Base-by-base conservation (phyloP, 2,113 vertebrate species). In the Zosterops hypoxanthus region DNA sequence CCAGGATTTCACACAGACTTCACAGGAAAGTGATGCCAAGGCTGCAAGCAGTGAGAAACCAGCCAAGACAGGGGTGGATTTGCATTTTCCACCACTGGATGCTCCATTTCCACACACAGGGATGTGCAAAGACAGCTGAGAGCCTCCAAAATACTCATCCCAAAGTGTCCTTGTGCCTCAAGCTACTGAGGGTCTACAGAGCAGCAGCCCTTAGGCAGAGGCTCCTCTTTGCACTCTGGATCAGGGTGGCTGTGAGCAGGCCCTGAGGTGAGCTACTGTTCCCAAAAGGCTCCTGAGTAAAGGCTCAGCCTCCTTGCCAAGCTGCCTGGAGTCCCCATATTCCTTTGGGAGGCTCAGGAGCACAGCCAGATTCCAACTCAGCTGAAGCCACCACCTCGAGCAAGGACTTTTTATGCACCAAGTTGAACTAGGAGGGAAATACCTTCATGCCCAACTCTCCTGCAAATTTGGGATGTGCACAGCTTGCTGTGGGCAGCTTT, bases 31-130 rank as follows among this genome's bases (percentile, higher is more conserved):
- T 0, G 33, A 29, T 50, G 49, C 42, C 75, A 90, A 86, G 80
- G 41, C 42, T 76, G 29, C 47, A 47, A 57, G 60, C 0, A 0
- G 25, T 21, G 46, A 77, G 41, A 65, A 92, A 41, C 8, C 0
- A 0, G 24, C 39, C 61, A 85, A 66, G 33, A 14, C 7, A 20
- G 16, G 34, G 33, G 26, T 60, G 18, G 31, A 59, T 88, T 57
- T 50, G 63, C 34, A 16, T 83, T 94, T 83, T 63, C 39, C 4
- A 3, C 49, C 23, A 5, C 19, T 24, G 66, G 49, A 39, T 42
- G 29, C 41, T 44, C 56, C 12, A 19, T 63, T 95, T 77, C 42
- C 36, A 26, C 6, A 7, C 0, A 0, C 23, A 64, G 49, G 26
- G 29, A 8, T 50, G 33, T 39, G 70, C 31, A 77, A 46, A 91